A percentile compares a stretch with the other conserved stretches of the same genome.
phyloP scores from a whole-genome alignment of 2,797 vertebrate species.

The Bovichtus variegatus region DNA sequence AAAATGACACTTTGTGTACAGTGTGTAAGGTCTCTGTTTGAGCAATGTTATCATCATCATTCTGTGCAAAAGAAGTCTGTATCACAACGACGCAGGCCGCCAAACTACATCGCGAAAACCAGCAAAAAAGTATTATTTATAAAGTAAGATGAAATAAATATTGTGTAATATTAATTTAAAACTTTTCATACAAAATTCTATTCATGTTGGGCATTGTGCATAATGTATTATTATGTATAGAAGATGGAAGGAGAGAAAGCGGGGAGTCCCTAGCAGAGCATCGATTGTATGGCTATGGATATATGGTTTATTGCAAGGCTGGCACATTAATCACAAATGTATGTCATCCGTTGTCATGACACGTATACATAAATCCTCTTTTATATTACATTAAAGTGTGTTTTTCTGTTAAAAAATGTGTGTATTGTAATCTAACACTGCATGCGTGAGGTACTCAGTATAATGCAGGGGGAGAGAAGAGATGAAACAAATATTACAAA shows the following conservation, averaged over 20 bases:
- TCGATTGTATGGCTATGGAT: constrained; percentile 37
- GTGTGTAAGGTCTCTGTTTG: constrained; percentile 48
- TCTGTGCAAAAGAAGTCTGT: constrained; percentile 54
- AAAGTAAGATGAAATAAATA: constrained; percentile 22
- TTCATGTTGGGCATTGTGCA: constrained; percentile 32
- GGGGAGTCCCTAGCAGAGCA: constrained; percentile 12
- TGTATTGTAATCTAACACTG: constrained; percentile 57
- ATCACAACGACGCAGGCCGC: constrained; percentile 14
- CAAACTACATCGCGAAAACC: constrained; percentile 23
- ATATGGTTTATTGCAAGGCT: constrained; percentile 51
- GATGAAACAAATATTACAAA: constrained; percentile 75
- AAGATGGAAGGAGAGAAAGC: constrained; percentile 17
- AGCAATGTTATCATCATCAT: constrained; percentile 63
- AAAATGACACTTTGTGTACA: constrained; percentile 66
- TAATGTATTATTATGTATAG: constrained; percentile 23
- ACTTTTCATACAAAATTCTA: not conserved
- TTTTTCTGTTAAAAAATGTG: constrained; percentile 57
- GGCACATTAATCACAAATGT: constrained; percentile 67
- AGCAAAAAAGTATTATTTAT: constrained; percentile 2
- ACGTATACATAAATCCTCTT: constrained; percentile 63
- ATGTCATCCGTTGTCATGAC: constrained; percentile 59
- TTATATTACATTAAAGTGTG: constrained; percentile 63
- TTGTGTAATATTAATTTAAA: constrained; percentile 19
- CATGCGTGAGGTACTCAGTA: constrained; percentile 25
- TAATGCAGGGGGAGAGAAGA: constrained; percentile 52